Evolutionary conservation across 2,888 invertebrate species (phyloP).

Genomic region (Paralinhomoeus sp.): DNA sequence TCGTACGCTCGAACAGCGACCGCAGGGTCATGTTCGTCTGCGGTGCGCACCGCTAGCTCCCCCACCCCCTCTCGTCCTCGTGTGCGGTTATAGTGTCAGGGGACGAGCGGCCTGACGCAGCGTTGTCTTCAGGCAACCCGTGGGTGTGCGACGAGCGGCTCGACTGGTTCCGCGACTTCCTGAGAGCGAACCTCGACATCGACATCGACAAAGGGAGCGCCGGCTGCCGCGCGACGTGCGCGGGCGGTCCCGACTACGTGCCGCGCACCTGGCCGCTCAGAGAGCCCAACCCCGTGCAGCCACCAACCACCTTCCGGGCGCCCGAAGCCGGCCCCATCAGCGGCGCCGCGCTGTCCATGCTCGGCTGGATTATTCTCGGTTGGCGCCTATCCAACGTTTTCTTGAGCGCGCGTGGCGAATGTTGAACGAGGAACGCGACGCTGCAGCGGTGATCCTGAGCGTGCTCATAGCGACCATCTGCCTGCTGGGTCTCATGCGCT

Average conservation of each 20-base stretch:
- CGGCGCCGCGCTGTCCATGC: slow-evolving; percentile 2
- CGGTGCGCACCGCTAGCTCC: neutral
- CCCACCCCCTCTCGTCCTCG: neutral
- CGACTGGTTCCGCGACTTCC: slow-evolving; percentile 21
- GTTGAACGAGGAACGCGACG: neutral
- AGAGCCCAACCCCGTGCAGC: neutral
- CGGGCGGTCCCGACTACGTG: slow-evolving; percentile 1
- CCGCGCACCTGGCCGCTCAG: slow-evolving; percentile 1
- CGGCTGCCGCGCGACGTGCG: slow-evolving; percentile 2
- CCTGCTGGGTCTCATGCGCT: slow-evolving; percentile 20
- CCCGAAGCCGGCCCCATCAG: neutral
- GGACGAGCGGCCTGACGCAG: neutral
- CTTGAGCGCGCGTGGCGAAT: too few species aligned
- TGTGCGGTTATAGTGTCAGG: neutral
- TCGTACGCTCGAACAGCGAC: too few species aligned
- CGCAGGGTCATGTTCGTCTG: neutral
- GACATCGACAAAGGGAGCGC: slow-evolving; percentile 9
- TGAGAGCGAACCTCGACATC: slow-evolving; percentile 21
- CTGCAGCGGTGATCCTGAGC: slow-evolving; percentile 22
- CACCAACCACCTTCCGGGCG: neutral
- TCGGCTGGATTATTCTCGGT: slow-evolving; percentile 25
- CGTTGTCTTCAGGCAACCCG: slow-evolving; percentile 16
- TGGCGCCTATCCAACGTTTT: too few species aligned
- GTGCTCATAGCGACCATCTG: slow-evolving; percentile 21
- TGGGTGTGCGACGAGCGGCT: slow-evolving; percentile 22